Base-by-base conservation (phyloP, 2,797 vertebrate species). In the Spheniscus humboldti region DNA sequence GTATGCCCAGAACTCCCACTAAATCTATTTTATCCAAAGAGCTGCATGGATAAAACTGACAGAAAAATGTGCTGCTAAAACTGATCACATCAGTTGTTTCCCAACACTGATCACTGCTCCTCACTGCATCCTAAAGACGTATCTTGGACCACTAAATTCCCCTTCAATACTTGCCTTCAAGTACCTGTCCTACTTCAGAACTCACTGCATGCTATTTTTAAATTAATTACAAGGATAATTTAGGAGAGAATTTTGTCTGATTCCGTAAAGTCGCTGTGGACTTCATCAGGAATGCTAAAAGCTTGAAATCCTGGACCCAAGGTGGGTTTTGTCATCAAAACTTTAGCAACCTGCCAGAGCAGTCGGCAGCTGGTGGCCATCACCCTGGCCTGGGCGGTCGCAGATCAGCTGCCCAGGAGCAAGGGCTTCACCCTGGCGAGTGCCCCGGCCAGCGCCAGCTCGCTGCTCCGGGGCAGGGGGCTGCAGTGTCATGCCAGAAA, bases 1-100 rank as follows among this genome's bases (percentile, higher is more conserved):
- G 73, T 66, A 72, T 76, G 79, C 82, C 73, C 87, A 94, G 79
- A 96, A 95, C 76, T 96, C 95, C 92, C 82, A 96, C 91, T 96
- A 86, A 83, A 95, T 87, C 78, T 92, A 35, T 92, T 95, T 92
- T 91, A 94, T 88, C 66, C 89, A 71, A 81, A 91, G 69, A 91
- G 59, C 77, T 56, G 35, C 78, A 66, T 24, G 48, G 60, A 64
- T 92, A 94, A 94, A 96, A 91, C 68, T 72, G 86, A 78, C 76
- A 80, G 78, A 75, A 96, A 92, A 93, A 95, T 88, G 90, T n/a
- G 68, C 48, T 86, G 57, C 85, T 96, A 93, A 88, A 92, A 91
- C 48, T 41, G 41, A 86, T 86, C 72, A 45, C 50, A 88, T 86
- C 91, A 75, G 55, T 90, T 93, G 72, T 91, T 96, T 94, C 72